Conservation (phyloP, 2,888 invertebrate genomes). For the Arrhopalites spinosus region DNA sequence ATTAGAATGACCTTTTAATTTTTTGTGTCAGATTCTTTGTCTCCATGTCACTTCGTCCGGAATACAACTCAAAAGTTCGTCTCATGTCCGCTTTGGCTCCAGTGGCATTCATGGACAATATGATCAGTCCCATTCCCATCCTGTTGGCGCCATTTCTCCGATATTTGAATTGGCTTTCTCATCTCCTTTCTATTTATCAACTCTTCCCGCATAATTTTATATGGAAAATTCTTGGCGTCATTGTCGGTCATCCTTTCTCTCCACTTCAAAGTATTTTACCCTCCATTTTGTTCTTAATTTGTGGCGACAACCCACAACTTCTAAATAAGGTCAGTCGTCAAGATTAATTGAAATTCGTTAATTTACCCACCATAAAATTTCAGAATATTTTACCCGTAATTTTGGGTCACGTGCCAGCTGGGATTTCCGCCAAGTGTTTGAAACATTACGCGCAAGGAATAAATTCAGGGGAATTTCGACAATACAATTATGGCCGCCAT, state of each 20-base stretch:
- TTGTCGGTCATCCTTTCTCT: conserved; percentile 65
- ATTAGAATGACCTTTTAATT: no score
- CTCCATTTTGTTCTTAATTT: conserved; percentile 70
- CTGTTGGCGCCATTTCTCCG: conserved; percentile 52
- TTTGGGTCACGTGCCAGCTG: no score
- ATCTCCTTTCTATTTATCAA: conserved; percentile 66
- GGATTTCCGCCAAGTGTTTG: no score
- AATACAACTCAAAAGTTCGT: conserved; percentile 56
- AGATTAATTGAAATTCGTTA: no score
- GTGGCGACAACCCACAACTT: conserved; percentile 62
- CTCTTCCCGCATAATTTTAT: conserved; percentile 68
- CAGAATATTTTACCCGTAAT: no score
- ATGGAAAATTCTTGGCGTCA: conserved; percentile 62
- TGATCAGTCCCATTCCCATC: conserved; percentile 56
- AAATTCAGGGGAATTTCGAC: no score
- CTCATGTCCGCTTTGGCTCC: conserved; percentile 50
- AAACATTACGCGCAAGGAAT: no score
- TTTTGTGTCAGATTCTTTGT: conserved; percentile 51
- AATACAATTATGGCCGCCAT: no score
- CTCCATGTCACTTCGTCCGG: conserved; percentile 50
- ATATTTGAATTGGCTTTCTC: conserved; percentile 60
- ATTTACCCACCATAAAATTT: no score
- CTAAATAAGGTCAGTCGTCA: conserved; percentile 60
- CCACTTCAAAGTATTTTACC: conserved; percentile 67
- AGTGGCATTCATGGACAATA: conserved; percentile 55